These are phyloP conservation scores for Montipora capricornis DNA, from an alignment of 64 coral and sea anemone genomes.

Conservation along the genomic window DNA sequence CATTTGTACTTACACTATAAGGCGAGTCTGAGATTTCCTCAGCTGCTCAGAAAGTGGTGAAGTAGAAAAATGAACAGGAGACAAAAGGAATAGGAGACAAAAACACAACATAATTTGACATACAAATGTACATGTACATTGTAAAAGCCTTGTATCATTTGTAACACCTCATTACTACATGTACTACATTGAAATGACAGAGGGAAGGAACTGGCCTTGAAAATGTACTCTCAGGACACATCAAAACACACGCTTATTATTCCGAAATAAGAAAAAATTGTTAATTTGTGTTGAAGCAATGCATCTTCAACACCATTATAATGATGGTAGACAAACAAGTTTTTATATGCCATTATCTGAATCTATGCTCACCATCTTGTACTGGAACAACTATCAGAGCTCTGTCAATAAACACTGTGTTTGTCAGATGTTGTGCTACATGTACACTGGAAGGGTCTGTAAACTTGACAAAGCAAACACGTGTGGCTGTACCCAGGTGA, in stretches of 20 bases:
- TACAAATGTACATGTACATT: too few species aligned
- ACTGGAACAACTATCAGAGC: slow-evolving; percentile 96
- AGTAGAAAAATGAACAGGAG: not conserved
- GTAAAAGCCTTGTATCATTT: too few species aligned
- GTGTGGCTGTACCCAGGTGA: slow-evolving; percentile 47
- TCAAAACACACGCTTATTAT: too few species aligned
- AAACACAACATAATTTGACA: slow-evolving; percentile 3
- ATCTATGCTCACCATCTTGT: slow-evolving; percentile 80
- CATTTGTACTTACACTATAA: not conserved
- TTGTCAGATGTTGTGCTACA: slow-evolving; percentile 95
- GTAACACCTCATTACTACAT: too few species aligned
- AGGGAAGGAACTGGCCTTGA: too few species aligned
- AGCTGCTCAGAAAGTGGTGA: slow-evolving; percentile 24
- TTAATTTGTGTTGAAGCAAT: too few species aligned
- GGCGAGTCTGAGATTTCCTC: slow-evolving; percentile 23
- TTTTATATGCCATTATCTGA: not conserved
- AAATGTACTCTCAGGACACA: too few species aligned
- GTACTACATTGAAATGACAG: too few species aligned
- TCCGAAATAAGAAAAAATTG: too few species aligned
- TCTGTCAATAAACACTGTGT: slow-evolving; percentile 96
- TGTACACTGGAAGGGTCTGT: slow-evolving; percentile 88
- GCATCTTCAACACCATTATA: not conserved
- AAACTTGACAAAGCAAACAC: slow-evolving; percentile 96
- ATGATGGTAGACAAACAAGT: too few species aligned
- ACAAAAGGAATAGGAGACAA: slow-evolving; percentile 33